Evolutionary conservation across 2,888 invertebrate genomes (phyloP), one percentile per base, ranked within the genome.

Genomic region (Agonum fuliginosum): DNA sequence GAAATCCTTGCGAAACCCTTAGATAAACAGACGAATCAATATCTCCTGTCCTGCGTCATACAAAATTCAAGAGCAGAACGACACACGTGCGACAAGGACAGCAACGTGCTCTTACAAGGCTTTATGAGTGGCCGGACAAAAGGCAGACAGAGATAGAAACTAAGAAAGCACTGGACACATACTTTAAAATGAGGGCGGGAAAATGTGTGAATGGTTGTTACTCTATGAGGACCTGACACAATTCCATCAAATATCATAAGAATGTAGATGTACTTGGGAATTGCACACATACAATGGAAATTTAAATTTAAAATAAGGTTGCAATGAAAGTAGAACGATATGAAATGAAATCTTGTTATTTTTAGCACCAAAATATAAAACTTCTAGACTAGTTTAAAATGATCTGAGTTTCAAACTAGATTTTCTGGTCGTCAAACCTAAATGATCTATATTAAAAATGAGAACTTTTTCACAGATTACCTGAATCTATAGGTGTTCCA

Each of bases 1-100:
- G 17, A 69, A 46, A 69, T 69, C 46, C 69, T 22, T 5, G 30
- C 14, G 14, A 69, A 46, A 37, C 67, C 41, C 24, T 67, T 67
- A 41, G 67, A 67, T 67, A 67, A 67, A 69, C 69, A 69, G 24
- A 43, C 17, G 69, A 69, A 69, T 69, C 69, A 69, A 69, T 69
- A 69, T 46, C 20, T 24, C 17, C 14, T 34, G 46, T 43, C 69
- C 17, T 69, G 69, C 69, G 43, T 69, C 46, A 69, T 69, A 69
- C 69, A 69, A 69, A 43, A 69, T 69, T 69, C 69, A 69, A 46
- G 24, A 69, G n/a, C 34, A 43, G 41, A 20, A 58, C 12, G 17
- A 69, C 22, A 69, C 22, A 22, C 6, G 69, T 4, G 12, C 20
- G 22, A 46, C 34, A 43, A 24, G 22, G 46, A 69, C 22, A 46